Evolutionary conservation across 2,797 vertebrate species (phyloP).

Genomic region (Crenuchus spilurus): DNA sequence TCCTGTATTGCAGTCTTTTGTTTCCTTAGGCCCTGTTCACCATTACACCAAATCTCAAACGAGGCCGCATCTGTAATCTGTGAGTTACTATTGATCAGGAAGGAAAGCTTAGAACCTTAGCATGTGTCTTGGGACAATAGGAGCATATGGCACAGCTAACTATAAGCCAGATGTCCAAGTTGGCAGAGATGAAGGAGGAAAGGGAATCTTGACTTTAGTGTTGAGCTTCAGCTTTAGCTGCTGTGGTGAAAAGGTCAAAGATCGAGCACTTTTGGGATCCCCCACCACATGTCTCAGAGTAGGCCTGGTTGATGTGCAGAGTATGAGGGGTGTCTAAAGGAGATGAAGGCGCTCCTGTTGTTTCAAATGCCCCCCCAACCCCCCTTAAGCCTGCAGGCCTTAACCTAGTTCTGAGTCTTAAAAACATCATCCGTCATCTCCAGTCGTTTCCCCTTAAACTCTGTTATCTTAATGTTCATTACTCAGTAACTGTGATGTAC

Average conservation of each 20-base stretch:
- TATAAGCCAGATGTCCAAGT: slow-evolving; percentile 73
- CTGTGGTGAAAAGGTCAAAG: slow-evolving; percentile 57
- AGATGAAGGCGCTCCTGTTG: neutral
- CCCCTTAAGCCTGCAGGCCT: neutral
- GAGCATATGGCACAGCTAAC: slow-evolving; percentile 71
- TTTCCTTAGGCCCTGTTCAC: slow-evolving; percentile 2
- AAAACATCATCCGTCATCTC: neutral
- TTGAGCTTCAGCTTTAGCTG: slow-evolving; percentile 58
- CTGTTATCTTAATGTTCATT: too few relatives aligned
- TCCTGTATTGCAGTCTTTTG: neutral
- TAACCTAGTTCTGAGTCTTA: slow-evolving; percentile 7
- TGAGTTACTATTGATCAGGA: slow-evolving; percentile 45
- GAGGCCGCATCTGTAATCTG: slow-evolving; percentile 28
- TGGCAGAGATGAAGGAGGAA: slow-evolving; percentile 53
- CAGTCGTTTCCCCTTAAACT: neutral
- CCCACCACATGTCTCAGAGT: slow-evolving; percentile 24
- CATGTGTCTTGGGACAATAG: slow-evolving; percentile 58
- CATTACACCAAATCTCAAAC: slow-evolving; percentile 5
- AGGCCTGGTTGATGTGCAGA: slow-evolving; percentile 15
- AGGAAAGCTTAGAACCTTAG: slow-evolving; percentile 53
- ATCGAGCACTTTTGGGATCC: slow-evolving; percentile 23
- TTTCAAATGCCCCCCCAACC: neutral
- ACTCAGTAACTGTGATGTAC: too few relatives aligned
- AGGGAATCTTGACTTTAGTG: slow-evolving; percentile 70
- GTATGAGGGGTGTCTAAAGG: slow-evolving; percentile 13